Evolutionary conservation across 2,888 invertebrate species (phyloP), one percentile per base, ranked within the genome.

Genomic region (Caenorhabditis japonica): DNA sequence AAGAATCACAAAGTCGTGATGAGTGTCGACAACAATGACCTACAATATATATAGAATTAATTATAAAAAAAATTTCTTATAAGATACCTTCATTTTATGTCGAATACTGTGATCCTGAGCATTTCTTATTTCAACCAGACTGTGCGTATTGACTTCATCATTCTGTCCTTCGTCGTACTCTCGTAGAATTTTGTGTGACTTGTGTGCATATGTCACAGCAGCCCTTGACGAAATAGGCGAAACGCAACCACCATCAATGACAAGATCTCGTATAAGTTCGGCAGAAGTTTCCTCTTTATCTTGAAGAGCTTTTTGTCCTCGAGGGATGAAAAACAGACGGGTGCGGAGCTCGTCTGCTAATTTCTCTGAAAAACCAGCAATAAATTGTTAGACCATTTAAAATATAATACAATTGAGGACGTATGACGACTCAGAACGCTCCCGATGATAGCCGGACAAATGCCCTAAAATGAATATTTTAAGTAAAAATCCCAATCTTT

Each of bases 1-100:
- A 43, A 62, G 52, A 41, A 62, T 25, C 30, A 62, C 62, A 62
- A 62, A 62, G 53, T 52, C 62, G 33, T 52, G 62, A 43, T 62
- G 52, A 27, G 43, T 34, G 53, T 62, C 62, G 62, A 62, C 53
- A 21, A 62, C 62, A 43, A 62, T 62, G 27, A 62, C 62, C 62
- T 62, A 62, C 62, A 53, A 43, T 53, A 62, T 36, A 12, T 61
- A 53, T 53, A 30, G 62, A 62, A 53, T 62, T 53, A 62, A 53
- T 62, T 52, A 52, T 27, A 4, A 27, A 62, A 62, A 62, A 61
- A 19, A 17, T 52, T 25, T 52, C 21, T 44, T 44, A 30, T 41
- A 41, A 62, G 52, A 52, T 53, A 62, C 62, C 52, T 62, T 62
- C 62, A 62, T 53, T 13, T 27, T 53, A 38, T 62, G 53, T 39